phyloP scores from a whole-genome alignment of 2,797 vertebrate genomes.

The Xiphophorus birchmanni region DNA sequence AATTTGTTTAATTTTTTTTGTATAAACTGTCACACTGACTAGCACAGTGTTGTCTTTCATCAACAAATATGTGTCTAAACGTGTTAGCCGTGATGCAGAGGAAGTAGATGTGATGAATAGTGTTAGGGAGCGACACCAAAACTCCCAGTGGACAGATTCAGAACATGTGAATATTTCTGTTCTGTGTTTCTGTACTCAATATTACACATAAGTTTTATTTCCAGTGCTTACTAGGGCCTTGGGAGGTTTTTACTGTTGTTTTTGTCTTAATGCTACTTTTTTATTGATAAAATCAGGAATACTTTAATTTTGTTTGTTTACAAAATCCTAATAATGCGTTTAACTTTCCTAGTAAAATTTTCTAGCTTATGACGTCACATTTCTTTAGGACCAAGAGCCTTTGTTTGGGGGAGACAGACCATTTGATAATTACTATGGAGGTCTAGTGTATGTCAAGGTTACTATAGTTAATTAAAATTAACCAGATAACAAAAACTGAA shows the following conservation, averaged over 20 bases:
- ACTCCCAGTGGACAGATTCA: background rate
- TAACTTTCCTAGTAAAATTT: background rate
- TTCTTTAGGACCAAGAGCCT: slow-evolving; percentile 14
- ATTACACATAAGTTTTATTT: background rate
- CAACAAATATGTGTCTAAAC: background rate
- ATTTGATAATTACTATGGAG: too few species aligned
- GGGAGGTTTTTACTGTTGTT: background rate
- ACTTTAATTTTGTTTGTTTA: background rate
- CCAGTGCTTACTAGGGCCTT: background rate
- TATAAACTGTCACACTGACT: background rate
- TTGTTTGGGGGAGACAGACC: background rate
- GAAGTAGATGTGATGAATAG: background rate
- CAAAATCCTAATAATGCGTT: background rate
- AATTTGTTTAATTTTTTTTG: background rate
- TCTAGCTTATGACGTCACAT: background rate
- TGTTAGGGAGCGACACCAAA: background rate
- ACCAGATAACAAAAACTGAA: too few species aligned
- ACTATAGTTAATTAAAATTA: too few species aligned
- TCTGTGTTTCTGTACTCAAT: background rate
- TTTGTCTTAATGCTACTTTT: background rate
- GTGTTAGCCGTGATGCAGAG: background rate
- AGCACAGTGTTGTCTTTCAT: background rate
- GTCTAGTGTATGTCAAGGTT: too few species aligned
- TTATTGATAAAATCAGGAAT: background rate
- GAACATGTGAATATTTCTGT: background rate